A percentile compares a stretch with the other conserved stretches of the same genome.
These are phyloP conservation scores for Lamellibrachia satsuma DNA, from an alignment of 2,888 invertebrate species.

Conservation along the genomic window DNA sequence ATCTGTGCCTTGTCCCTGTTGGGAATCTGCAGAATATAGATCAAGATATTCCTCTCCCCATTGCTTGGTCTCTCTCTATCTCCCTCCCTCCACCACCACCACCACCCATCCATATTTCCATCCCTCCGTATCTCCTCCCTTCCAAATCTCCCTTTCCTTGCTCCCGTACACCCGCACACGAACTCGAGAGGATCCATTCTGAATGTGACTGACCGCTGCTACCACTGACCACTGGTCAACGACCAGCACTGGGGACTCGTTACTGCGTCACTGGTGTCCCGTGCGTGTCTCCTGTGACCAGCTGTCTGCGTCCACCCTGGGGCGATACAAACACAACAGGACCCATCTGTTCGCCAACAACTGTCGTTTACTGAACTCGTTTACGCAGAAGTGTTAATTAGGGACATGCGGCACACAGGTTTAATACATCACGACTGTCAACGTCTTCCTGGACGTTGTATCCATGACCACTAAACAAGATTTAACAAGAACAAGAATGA, in stretches of 20 bases:
- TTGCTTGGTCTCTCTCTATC: too few relatives aligned
- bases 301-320: not conserved
- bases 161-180: not conserved
- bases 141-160: not conserved
- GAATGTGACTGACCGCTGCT: slow-evolving; percentile 17
- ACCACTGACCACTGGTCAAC: not conserved
- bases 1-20: too few relatives aligned
- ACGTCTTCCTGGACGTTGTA: not conserved
- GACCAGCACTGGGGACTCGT: not conserved
- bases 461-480: too few relatives aligned
- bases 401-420: not conserved
- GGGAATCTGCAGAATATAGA: too few relatives aligned
- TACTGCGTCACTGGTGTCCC: not conserved
- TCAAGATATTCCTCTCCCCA: too few relatives aligned
- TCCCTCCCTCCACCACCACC: not conserved
- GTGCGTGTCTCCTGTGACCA: not conserved
- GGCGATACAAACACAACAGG: not conserved
- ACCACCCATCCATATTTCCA: not conserved
- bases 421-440: not conserved
- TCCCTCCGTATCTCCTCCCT: slow-evolving; percentile 18
- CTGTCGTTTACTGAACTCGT: not conserved
- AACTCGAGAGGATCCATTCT: not conserved
- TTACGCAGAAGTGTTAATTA: not conserved
- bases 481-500: too few relatives aligned
- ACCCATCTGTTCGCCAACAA: not conserved